phyloP scores from a whole-genome alignment of 2,113 vertebrate genomes.

The Lamprologus callipterus region DNA sequence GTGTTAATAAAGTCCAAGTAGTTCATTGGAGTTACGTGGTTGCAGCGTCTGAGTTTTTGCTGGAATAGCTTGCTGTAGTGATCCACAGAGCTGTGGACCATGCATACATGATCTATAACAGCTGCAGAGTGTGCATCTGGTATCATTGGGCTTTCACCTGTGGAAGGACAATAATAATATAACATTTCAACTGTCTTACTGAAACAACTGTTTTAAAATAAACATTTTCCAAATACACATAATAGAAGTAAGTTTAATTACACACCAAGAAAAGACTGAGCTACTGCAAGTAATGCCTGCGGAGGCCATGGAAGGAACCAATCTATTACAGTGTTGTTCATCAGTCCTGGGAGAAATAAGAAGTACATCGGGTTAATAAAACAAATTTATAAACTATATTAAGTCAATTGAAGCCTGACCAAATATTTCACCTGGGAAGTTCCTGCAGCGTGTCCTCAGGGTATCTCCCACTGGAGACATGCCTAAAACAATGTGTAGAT shows the following conservation, averaged over 20 bases:
- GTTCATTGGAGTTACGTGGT: conserved; percentile 93
- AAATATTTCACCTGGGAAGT: conserved; percentile 84
- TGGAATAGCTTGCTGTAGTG: conserved; percentile 82
- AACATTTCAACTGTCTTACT: not conserved
- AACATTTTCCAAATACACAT: not conserved
- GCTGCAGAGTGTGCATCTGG: conserved; percentile 56
- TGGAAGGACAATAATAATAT: not conserved
- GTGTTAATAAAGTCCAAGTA: conserved; percentile 90
- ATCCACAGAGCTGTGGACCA: conserved; percentile 83
- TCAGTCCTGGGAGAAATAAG: conserved; percentile 74
- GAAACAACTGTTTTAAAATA: not conserved
- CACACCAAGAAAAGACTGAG: conserved; percentile 84
- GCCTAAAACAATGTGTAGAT: conserved; percentile 88
- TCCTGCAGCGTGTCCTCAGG: conserved; percentile 86
- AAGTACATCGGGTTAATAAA: not conserved
- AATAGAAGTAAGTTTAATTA: not conserved
- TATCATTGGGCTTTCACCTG: conserved; percentile 78
- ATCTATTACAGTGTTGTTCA: conserved; percentile 96
- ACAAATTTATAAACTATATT: not conserved
- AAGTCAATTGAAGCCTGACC: not conserved
- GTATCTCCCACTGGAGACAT: conserved; percentile 92
- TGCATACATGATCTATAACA: conserved; percentile 80
- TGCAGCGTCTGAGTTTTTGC: conserved; percentile 85
- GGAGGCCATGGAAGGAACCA: conserved; percentile 94
- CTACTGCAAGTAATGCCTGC: conserved; percentile 87